Percentiles rank a stretch among this genome's conserved stretches.
These are phyloP conservation scores for Ameiurus melas DNA, from an alignment of 2,113 vertebrate genomes.

Conservation along the genomic window DNA sequence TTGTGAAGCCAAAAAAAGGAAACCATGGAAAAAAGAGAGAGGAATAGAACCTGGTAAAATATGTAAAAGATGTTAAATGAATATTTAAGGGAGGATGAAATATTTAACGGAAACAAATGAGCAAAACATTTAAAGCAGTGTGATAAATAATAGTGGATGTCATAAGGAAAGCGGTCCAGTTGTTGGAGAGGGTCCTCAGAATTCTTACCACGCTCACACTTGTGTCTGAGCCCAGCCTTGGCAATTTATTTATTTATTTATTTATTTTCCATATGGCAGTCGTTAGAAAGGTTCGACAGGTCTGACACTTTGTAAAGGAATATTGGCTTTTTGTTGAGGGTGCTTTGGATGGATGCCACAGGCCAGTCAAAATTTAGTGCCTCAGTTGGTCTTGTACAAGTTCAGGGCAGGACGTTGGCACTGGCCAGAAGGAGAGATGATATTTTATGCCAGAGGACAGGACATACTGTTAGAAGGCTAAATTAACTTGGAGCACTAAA, in stretches of 20 bases:
- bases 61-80: constrained; percentile 78
- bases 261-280: constrained; percentile 64
- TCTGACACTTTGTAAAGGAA: constrained; percentile 62
- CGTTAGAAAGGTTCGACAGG: constrained; percentile 54
- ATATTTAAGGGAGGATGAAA: constrained; percentile 80
- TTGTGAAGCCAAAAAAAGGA: constrained; percentile 72
- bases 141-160: constrained; percentile 70
- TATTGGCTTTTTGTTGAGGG: constrained; percentile 65
- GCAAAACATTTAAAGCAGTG: constrained; percentile 77
- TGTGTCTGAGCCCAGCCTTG: constrained; percentile 48
- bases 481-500: neutral
- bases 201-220: constrained; percentile 43
- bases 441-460: constrained; percentile 43
- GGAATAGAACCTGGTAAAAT: constrained; percentile 72
- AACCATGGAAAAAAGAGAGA: constrained; percentile 64
- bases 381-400: constrained; percentile 58
- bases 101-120: constrained; percentile 81
- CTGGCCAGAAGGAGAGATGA: constrained; percentile 44
- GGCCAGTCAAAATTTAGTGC: constrained; percentile 62
- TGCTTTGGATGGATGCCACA: constrained; percentile 61
- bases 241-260: constrained; percentile 36
- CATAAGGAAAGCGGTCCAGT: constrained; percentile 54
- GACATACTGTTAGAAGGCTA: constrained; percentile 12
- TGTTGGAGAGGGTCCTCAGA: constrained; percentile 55
- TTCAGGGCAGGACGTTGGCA: constrained; percentile 54